Evolutionary conservation across 35 echinoderm and acorn worm species (phyloP).

Genomic region (Heliocidaris erythrogramma): DNA sequence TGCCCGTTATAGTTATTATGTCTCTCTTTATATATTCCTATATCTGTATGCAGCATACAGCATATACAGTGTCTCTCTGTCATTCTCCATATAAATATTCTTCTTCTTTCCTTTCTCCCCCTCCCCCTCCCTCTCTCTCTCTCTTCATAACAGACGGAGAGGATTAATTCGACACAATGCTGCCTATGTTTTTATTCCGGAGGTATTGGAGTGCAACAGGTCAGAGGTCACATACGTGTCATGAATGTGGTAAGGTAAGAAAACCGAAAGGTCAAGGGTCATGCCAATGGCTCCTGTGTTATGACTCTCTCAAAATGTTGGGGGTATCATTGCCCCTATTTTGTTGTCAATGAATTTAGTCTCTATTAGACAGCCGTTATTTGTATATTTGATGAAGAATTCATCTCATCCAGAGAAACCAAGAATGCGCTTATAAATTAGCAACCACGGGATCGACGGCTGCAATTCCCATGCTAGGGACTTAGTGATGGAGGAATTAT

Average conservation of each 20-base stretch:
- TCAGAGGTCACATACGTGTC: constrained; percentile 41
- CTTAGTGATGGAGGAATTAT: too few relatives aligned
- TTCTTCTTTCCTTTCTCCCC: not conserved
- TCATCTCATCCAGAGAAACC: too few relatives aligned
- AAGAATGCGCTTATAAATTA: too few relatives aligned
- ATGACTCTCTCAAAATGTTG: constrained; percentile 30
- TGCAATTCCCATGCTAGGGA: too few relatives aligned
- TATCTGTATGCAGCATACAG: too few relatives aligned
- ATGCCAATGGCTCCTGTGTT: constrained; percentile 1
- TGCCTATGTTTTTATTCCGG: constrained; percentile 18
- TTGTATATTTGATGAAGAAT: too few relatives aligned
- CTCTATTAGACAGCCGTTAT: too few relatives aligned
- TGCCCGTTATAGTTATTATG: too few relatives aligned
- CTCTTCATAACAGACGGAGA: not conserved
- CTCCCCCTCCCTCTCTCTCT: not conserved
- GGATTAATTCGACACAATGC: constrained; percentile 25
- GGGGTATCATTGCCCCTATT: not conserved
- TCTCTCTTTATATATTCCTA: too few relatives aligned
- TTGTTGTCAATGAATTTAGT: not conserved
- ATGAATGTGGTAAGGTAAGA: constrained; percentile 33
- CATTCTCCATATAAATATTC: not conserved
- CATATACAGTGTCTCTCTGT: not conserved
- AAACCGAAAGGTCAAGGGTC: constrained; percentile 36
- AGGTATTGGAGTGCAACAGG: not conserved
- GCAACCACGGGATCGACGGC: too few relatives aligned